Evolutionary conservation across 2,113 vertebrate genomes (phyloP).

Genomic region (Perccottus glenii): DNA sequence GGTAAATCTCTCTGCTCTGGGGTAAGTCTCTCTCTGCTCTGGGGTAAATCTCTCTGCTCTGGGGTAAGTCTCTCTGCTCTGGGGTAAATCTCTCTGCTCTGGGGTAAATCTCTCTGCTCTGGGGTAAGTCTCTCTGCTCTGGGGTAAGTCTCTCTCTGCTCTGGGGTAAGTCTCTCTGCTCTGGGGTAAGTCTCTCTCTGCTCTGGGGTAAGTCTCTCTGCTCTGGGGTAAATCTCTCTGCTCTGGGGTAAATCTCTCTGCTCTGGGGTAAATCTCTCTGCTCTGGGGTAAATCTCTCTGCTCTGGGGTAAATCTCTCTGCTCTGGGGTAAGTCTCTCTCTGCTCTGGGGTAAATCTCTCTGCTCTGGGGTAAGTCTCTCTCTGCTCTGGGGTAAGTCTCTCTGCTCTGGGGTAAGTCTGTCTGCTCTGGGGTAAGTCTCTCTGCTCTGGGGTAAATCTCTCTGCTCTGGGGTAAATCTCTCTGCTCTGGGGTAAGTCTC

Average conservation of each 20-base stretch:
- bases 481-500: constrained; percentile 63
- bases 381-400: constrained; percentile 64
- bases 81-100: constrained; percentile 26
- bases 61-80: too few relatives aligned
- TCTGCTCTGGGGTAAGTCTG: not conserved
- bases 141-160: constrained; percentile 10
- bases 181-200: constrained; percentile 2
- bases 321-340: constrained; percentile 17
- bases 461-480: constrained; percentile 6
- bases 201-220: constrained; percentile 64
- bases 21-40: not conserved
- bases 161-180: too few relatives aligned
- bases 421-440: constrained; percentile 12
- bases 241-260: not conserved
- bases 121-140: not conserved
- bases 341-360: constrained; percentile 4
- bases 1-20: constrained; percentile 48
- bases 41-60: constrained; percentile 6
- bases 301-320: not conserved
- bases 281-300: too few relatives aligned
- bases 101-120: constrained; percentile 45
- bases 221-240: not conserved
- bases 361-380: constrained; percentile 6
- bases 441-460: too few relatives aligned
- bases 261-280: constrained; percentile 6